phyloP scores from a whole-genome alignment of 2,113 vertebrate species.

The Tenrec ecaudatus region DNA sequence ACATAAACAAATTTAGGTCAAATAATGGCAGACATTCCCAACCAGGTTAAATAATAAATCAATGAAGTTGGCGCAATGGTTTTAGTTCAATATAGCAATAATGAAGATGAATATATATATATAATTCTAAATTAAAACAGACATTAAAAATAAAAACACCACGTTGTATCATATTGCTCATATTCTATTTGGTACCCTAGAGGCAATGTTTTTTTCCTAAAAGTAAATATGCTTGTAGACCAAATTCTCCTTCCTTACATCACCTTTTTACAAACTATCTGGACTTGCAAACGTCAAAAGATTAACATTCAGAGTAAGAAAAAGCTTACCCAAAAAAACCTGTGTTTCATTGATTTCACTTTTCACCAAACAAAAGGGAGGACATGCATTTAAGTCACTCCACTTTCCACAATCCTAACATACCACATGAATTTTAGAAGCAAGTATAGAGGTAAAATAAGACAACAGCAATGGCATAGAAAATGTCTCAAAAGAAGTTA shows the following conservation, averaged over 20 bases:
- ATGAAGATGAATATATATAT: constrained; percentile 63
- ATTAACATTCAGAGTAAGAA: constrained; percentile 51
- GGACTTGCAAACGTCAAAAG: neutral
- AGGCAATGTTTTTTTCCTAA: constrained; percentile 24
- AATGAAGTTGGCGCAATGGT: constrained; percentile 71
- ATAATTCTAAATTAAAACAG: constrained; percentile 61
- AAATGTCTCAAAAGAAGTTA: constrained; percentile 54
- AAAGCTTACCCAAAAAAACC: neutral
- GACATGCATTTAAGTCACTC: neutral
- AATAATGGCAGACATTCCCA: constrained; percentile 79
- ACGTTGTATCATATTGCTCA: constrained; percentile 45
- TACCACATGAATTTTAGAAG: constrained; percentile 22
- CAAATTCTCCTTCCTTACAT: constrained; percentile 7
- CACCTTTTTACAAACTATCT: constrained; percentile 52
- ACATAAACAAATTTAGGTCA: constrained; percentile 81
- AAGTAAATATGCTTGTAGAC: constrained; percentile 46
- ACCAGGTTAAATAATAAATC: constrained; percentile 75
- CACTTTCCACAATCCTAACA: constrained; percentile 45
- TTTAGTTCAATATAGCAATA: constrained; percentile 66
- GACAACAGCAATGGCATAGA: constrained; percentile 44
- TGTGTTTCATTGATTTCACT: constrained; percentile 30
- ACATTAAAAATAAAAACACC: constrained; percentile 44
- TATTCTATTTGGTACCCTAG: neutral
- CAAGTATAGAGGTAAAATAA: constrained; percentile 37
- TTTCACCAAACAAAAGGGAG: constrained; percentile 37